A percentile compares a stretch with the other conserved stretches of the same genome.
phyloP scores from a whole-genome alignment of 2,888 invertebrate genomes.

The Calameuta filiformis region DNA sequence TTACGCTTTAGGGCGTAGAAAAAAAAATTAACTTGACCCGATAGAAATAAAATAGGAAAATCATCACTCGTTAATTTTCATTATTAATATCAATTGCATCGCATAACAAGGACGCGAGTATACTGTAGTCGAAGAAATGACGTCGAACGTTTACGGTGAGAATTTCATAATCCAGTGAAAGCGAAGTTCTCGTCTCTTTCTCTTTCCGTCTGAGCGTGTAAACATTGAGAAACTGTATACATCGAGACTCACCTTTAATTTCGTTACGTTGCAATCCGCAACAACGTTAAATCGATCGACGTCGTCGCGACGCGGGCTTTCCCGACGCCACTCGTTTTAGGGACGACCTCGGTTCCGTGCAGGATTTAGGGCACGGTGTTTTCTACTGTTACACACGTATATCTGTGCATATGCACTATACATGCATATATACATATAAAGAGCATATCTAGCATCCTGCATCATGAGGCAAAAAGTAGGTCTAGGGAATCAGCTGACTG shows the following conservation, averaged over 20 bases:
- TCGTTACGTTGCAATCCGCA: not conserved
- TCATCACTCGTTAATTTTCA: not conserved
- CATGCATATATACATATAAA: not conserved
- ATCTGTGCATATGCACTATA: not conserved
- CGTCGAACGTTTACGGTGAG: not conserved
- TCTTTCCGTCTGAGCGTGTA: not conserved
- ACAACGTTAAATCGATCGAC: not conserved
- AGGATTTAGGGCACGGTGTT: constrained; percentile 46
- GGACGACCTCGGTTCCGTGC: constrained; percentile 37
- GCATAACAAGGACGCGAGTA: not conserved
- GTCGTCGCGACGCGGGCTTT: not conserved
- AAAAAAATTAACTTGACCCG: not conserved
- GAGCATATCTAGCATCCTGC: constrained; percentile 27
- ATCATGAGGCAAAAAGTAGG: constrained; percentile 55
- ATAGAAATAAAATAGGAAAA: not conserved
- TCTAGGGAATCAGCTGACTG: constrained; percentile 62
- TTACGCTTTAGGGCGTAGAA: not conserved
- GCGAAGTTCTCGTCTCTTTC: not conserved
- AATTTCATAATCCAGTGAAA: not conserved
- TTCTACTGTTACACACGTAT: constrained; percentile 20
- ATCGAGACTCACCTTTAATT: not conserved
- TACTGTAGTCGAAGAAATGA: not conserved
- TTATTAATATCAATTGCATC: not conserved
- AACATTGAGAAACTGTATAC: not conserved
- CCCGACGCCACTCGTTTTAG: not conserved